Evolutionary conservation across 2,888 invertebrate species (phyloP), one percentile per base, ranked within the genome.

Genomic region (Tanaodytes sp.): DNA sequence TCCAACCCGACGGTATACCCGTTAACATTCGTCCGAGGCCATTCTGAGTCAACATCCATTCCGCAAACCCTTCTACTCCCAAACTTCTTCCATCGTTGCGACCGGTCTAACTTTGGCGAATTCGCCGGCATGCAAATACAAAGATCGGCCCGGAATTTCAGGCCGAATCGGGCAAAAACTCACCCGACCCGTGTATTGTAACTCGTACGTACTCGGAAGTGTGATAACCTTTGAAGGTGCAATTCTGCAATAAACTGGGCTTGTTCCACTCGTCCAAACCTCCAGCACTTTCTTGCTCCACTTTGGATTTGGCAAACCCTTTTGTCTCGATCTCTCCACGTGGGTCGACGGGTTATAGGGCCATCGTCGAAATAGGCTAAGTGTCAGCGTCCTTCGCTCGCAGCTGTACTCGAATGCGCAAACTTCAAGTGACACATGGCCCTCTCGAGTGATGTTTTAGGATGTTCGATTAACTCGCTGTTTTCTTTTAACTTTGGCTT

Each of bases 321-420:
- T 48, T 54, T 62, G 62, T 69, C 69, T 45, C 51, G 48, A 19
- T 62, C 43, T 61, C 63, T 45, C 71, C 48, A 64, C 51, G 51
- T 48, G 66, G 52, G 51, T 42, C 61, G 67, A 64, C 70, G 33
- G 67, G 64, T 72, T 74, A 74, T 72, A 75, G 76, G 73, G 69
- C 75, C 74, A 75, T 78, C 73, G 72, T 76, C 72, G 61, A 79
- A 77, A 73, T 76, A 73, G 76, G 78, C 77, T 77, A 79, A 78
- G 78, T 77, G 76, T 74, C 70, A 43, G 39, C 49, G 58, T 61
- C 51, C 48, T 20, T 42, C 30, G 71, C 16, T 20, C 52, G 39
- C 37, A 49, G 58, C 58, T 52, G 43, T 63, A 63, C 58, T 58
- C 49, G 27, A 39, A 23, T 45, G 49, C 23, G 18, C 36, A 5